Conservation (phyloP, 2,888 invertebrate genomes). For the Blera fallax region DNA sequence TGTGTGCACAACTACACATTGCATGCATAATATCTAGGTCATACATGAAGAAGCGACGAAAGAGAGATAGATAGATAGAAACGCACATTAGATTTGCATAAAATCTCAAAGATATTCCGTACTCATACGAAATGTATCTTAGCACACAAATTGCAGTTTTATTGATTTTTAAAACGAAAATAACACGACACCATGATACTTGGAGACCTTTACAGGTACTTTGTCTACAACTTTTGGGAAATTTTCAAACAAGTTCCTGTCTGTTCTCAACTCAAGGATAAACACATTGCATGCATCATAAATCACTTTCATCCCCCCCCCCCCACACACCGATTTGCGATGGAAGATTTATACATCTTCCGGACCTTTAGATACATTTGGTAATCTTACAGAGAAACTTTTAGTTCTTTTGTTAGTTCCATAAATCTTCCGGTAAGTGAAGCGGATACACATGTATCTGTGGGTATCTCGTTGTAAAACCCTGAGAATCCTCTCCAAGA, state of each 20-base stretch:
- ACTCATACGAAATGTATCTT: not conserved
- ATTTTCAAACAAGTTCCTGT: not conserved
- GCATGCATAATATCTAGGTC: slow-evolving; percentile 47
- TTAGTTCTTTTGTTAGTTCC: slow-evolving; percentile 22
- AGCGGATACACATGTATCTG: slow-evolving; percentile 24
- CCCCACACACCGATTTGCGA: not conserved
- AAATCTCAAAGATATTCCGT: not conserved
- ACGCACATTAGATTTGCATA: slow-evolving; percentile 39
- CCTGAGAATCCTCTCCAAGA: not conserved
- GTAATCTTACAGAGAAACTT: slow-evolving; percentile 47
- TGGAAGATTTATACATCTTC: slow-evolving; percentile 50
- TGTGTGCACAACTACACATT: slow-evolving; percentile 3
- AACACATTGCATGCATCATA: slow-evolving; percentile 60
- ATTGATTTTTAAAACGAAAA: slow-evolving; percentile 11
- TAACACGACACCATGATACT: not conserved
- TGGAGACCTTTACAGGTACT: not conserved
- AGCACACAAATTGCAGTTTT: slow-evolving; percentile 21
- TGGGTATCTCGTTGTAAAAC: no score
- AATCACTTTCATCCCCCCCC: slow-evolving; percentile 43
- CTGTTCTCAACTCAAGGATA: slow-evolving; percentile 35
- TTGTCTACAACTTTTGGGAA: not conserved
- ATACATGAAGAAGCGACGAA: not conserved
- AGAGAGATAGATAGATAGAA: not conserved
- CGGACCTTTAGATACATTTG: slow-evolving; percentile 45
- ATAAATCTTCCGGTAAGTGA: slow-evolving; percentile 60